Evolutionary conservation across 2,113 vertebrate genomes (phyloP).

Genomic region (Glaucomys volans): DNA sequence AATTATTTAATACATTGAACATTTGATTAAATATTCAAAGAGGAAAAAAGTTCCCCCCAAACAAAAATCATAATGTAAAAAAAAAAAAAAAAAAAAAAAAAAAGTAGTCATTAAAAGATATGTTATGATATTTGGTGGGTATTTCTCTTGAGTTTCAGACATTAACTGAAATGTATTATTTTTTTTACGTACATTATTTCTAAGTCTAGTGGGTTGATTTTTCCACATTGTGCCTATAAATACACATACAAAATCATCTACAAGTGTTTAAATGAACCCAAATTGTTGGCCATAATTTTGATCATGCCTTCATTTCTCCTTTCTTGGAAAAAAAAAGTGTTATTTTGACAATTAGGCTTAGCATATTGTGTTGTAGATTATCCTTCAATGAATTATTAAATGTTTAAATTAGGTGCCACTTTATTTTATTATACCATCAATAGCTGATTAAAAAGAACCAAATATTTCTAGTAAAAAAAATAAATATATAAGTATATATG

Average conservation of each 20-base stretch:
- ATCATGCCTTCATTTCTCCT: slow-evolving; percentile 70
- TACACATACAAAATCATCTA: slow-evolving; percentile 44
- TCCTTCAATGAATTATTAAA: too few relatives aligned
- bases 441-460: slow-evolving; percentile 80
- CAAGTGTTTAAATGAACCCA: slow-evolving; percentile 47
- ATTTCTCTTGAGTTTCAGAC: slow-evolving; percentile 81
- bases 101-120: slow-evolving; percentile 84
- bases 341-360: slow-evolving; percentile 68
- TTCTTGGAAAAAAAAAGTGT: slow-evolving; percentile 27
- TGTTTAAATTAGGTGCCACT: too few relatives aligned
- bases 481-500: too few relatives aligned
- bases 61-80: slow-evolving; percentile 80
- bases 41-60: slow-evolving; percentile 77
- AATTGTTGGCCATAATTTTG: slow-evolving; percentile 55
- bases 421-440: too few relatives aligned
- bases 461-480: slow-evolving; percentile 82
- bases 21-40: slow-evolving; percentile 79
- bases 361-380: slow-evolving; percentile 70
- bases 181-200: slow-evolving; percentile 59
- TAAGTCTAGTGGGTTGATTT: slow-evolving; percentile 41
- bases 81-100: too few relatives aligned
- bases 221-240: slow-evolving; percentile 64
- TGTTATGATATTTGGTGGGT: slow-evolving; percentile 82
- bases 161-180: slow-evolving; percentile 45
- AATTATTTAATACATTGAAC: slow-evolving; percentile 81